Conservation (phyloP, 2,888 invertebrate genomes). For the Kuschelorhynchus macadamiae region DNA sequence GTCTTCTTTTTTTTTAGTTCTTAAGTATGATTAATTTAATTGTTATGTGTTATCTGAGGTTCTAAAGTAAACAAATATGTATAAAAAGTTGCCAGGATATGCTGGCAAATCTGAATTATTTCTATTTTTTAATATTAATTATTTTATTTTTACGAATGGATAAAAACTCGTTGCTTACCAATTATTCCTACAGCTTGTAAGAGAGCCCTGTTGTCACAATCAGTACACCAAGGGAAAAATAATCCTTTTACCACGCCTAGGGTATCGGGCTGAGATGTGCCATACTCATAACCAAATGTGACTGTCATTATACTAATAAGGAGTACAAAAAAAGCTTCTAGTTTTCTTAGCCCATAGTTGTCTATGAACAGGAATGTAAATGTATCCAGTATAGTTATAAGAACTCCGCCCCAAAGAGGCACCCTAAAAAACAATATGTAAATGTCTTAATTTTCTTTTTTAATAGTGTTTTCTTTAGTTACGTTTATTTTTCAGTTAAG, state of each 20-base stretch:
- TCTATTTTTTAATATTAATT: too few relatives aligned
- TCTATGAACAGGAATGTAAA: conserved; percentile 91
- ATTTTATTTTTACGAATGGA: too few relatives aligned
- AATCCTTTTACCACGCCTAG: conserved; percentile 80
- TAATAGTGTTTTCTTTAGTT: too few relatives aligned
- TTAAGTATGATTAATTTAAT: too few relatives aligned
- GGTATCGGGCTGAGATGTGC: conserved; percentile 80
- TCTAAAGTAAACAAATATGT: too few relatives aligned
- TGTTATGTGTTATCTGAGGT: too few relatives aligned
- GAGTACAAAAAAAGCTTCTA: conserved; percentile 86
- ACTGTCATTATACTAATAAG: conserved; percentile 88
- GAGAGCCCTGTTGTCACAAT: conserved; percentile 78
- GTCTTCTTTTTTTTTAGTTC: too few relatives aligned
- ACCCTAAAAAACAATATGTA: conserved; percentile 70
- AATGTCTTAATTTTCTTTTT: too few relatives aligned
- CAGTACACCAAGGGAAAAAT: conserved; percentile 84
- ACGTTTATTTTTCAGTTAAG: too few relatives aligned
- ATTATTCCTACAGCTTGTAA: conserved; percentile 86
- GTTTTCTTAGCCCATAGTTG: conserved; percentile 85
- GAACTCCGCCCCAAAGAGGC: conserved; percentile 84
- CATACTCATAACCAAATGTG: conserved; percentile 89
- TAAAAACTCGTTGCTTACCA: too few relatives aligned
- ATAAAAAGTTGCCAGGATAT: too few relatives aligned
- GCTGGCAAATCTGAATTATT: too few relatives aligned
- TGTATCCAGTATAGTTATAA: conserved; percentile 88